phyloP scores from a whole-genome alignment of 1,140 invertebrate genomes.

The Drosophila kanapiae region DNA sequence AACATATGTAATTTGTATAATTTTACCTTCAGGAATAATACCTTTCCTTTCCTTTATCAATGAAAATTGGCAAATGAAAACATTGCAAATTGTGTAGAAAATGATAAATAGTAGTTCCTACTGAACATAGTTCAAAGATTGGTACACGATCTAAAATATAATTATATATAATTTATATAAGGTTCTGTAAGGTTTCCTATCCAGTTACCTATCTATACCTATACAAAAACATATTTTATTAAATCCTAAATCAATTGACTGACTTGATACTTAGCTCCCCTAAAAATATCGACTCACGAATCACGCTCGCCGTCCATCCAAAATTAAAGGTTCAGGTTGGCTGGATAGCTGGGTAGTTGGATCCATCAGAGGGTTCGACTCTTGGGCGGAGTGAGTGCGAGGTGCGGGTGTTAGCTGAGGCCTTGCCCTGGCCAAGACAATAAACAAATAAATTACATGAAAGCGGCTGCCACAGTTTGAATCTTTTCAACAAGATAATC shows the following conservation, averaged over 20 bases:
- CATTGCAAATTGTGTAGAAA: too few relatives aligned
- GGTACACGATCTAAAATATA: too few relatives aligned
- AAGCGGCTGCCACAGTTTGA: slow-evolving; percentile 76
- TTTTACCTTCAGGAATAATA: neutral
- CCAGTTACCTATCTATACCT: too few relatives aligned
- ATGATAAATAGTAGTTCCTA: too few relatives aligned
- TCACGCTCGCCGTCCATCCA: slow-evolving; percentile 35
- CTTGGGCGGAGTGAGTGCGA: slow-evolving; percentile 8
- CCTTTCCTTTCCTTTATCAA: too few relatives aligned
- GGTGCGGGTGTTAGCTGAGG: slow-evolving; percentile 29
- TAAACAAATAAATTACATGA: slow-evolving; percentile 83
- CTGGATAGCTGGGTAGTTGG: slow-evolving; percentile 2
- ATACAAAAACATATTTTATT: neutral
- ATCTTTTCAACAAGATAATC: slow-evolving; percentile 74
- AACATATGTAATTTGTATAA: neutral
- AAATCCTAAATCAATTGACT: neutral
- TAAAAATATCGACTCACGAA: slow-evolving; percentile 7
- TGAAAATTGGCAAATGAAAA: too few relatives aligned
- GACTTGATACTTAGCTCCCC: neutral
- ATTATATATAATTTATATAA: too few relatives aligned
- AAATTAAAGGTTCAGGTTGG: slow-evolving; percentile 8
- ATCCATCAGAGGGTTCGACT: slow-evolving; percentile 15
- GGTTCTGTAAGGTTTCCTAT: too few relatives aligned
- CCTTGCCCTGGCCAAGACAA: slow-evolving; percentile 67
- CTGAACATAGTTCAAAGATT: too few relatives aligned